Conservation (phyloP, 2,797 vertebrate genomes). For the Moxostoma hubbsi region DNA sequence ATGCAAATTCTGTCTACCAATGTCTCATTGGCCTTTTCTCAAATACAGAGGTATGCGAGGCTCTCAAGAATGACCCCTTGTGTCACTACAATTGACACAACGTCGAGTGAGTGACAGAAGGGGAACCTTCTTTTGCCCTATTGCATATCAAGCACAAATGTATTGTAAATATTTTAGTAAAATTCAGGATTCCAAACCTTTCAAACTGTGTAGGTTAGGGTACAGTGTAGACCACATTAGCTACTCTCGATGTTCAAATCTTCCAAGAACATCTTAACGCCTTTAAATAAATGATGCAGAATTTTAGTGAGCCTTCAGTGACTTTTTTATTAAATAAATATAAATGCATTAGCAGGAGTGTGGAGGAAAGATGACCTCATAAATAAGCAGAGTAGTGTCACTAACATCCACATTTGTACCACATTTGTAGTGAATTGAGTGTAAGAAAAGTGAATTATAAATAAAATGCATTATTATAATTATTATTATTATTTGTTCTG, state of each 20-base stretch:
- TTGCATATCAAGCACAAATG: neutral
- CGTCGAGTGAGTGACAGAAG: too few relatives aligned
- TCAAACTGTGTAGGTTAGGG: neutral
- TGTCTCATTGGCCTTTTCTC: too few relatives aligned
- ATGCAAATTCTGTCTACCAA: too few relatives aligned
- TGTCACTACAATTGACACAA: too few relatives aligned
- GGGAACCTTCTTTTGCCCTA: too few relatives aligned
- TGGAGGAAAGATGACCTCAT: slow-evolving; percentile 24
- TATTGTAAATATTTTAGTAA: neutral
- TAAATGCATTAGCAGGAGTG: slow-evolving; percentile 38
- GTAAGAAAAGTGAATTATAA: too few relatives aligned
- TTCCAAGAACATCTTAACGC: slow-evolving; percentile 38
- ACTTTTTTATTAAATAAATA: slow-evolving; percentile 54
- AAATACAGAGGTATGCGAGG: too few relatives aligned
- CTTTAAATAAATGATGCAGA: slow-evolving; percentile 41
- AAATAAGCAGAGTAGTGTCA: slow-evolving; percentile 6
- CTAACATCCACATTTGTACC: slow-evolving; percentile 59
- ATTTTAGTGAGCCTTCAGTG: slow-evolving; percentile 43
- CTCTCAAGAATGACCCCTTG: too few relatives aligned
- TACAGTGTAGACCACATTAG: slow-evolving; percentile 1
- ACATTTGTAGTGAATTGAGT: too few relatives aligned
- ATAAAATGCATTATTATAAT: too few relatives aligned
- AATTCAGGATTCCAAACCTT: slow-evolving; percentile 4
- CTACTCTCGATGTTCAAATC: slow-evolving; percentile 25
- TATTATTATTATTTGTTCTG: slow-evolving; percentile 34